Evolutionary conservation across 2,113 vertebrate genomes (phyloP).

Genomic region (Paradisaea rubra): DNA sequence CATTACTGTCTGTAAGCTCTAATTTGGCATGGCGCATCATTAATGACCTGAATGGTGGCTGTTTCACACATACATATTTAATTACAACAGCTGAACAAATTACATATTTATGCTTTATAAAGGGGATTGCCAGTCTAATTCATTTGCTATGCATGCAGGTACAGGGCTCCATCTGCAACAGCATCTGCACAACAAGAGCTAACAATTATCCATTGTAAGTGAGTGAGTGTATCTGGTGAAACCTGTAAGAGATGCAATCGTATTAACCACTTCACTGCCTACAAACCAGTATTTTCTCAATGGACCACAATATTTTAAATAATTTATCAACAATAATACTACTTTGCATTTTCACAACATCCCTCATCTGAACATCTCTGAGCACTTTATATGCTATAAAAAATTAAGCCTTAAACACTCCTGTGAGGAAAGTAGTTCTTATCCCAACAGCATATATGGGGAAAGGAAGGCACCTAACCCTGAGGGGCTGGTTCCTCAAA

Average conservation of each 20-base stretch:
- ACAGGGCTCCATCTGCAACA: constrained; percentile 93
- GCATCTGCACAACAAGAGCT: constrained; percentile 92
- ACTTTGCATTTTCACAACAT: constrained; percentile 64
- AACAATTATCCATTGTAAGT: constrained; percentile 83
- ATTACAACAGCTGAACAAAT: constrained; percentile 99
- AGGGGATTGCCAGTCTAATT: constrained; percentile 86
- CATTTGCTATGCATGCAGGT: constrained; percentile 96
- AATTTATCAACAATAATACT: constrained; percentile 69
- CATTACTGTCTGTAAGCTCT: constrained; percentile 85
- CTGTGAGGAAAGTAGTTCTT: constrained; percentile 39
- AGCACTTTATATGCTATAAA: constrained; percentile 63
- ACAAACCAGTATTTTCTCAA: constrained; percentile 67
- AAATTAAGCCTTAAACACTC: constrained; percentile 59
- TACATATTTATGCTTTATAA: constrained; percentile 99
- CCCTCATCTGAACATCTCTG: constrained; percentile 48
- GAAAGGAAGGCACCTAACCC: not conserved
- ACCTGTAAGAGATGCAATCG: constrained; percentile 75
- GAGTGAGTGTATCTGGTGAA: constrained; percentile 79
- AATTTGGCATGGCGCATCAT: constrained; percentile 87
- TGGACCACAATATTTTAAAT: constrained; percentile 71
- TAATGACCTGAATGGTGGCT: constrained; percentile 93
- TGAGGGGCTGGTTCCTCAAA: not conserved
- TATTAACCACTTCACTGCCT: constrained; percentile 76
- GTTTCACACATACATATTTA: constrained; percentile 99
- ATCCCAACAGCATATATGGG: not conserved